Evolutionary conservation across 2,888 invertebrate species (phyloP), one percentile per base, ranked within the genome.

Genomic region (Caenorhabditis wallacei): DNA sequence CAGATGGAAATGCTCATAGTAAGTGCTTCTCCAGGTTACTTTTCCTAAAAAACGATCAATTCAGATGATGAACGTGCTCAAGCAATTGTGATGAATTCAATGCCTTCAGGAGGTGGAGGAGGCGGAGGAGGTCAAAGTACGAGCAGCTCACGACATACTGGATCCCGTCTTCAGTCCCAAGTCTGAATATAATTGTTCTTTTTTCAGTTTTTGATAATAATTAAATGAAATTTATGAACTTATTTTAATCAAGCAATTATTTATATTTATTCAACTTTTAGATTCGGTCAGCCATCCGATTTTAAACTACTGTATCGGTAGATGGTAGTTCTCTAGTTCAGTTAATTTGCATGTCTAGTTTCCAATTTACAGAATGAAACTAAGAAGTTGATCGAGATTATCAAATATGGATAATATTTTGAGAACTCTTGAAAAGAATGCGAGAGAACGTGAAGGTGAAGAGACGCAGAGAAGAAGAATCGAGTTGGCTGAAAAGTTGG

Each of bases 51-150:
- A 30, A 30, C 8, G 3, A 30, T 8, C 30, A 10, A 40, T 40
- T 37, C 74, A 86, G 87, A 83, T 7, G 87, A 88, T 16, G 86
- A 88, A 76, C 84, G 89, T 8, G 84, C 88, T 8, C 88, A 90
- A 51, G 89, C 90, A 20, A 90, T 90, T 40, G 90, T 90, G 48
- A 88, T 90, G 87, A 90, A 90, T 46, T 89, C 90, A 26, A 87
- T 87, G 86, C 78, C 78, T n/a, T 61, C 69, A 1, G 61, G 69
- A 43, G 57, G 83, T 18, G 83, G 80, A 13, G 56, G 69, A 43
- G 57, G 83, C 16, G 83, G 80, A 13, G 56, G 46, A 10, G 54
- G 64, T n/a, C 35, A 18, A 18, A 37, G 64, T 24, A 13, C 70
- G 2, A 53, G 59, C n/a, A 57, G 53, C 30, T 26, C 53, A 3